These are phyloP conservation scores for Pica pica DNA, from an alignment of 2,113 vertebrate genomes.

Conservation along the genomic window DNA sequence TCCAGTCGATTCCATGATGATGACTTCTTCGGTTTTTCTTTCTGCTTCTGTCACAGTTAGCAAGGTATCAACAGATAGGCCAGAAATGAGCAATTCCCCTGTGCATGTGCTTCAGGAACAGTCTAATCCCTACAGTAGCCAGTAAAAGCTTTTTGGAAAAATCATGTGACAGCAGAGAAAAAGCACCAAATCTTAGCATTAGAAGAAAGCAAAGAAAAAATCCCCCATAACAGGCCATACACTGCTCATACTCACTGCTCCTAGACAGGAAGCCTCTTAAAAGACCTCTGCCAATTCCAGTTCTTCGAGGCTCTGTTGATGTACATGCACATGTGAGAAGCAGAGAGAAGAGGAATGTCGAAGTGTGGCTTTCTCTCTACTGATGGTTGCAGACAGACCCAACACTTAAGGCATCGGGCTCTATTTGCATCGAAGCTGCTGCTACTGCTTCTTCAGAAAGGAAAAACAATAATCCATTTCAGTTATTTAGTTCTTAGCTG, in stretches of 20 bases:
- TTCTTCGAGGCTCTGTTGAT: neutral
- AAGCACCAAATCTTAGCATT: neutral
- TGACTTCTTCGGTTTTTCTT: neutral
- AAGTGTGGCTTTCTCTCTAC: neutral
- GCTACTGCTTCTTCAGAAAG: neutral
- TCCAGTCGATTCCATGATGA: neutral
- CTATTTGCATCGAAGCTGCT: slow-evolving; percentile 7
- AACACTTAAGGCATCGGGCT: neutral
- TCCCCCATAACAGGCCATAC: neutral
- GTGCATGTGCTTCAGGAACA: neutral
- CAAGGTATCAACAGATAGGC: neutral
- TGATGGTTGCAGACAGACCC: neutral
- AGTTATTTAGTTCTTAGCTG: neutral
- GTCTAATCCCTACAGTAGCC: neutral
- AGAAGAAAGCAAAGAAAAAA: slow-evolving; percentile 45
- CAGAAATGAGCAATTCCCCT: neutral
- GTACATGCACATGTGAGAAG: neutral
- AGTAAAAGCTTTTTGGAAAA: slow-evolving; percentile 30
- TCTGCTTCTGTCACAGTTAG: slow-evolving; percentile 11
- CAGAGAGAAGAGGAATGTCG: neutral
- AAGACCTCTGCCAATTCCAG: slow-evolving; percentile 1
- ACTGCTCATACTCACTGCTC: slow-evolving; percentile 15
- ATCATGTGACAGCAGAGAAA: neutral
- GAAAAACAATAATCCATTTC: neutral
- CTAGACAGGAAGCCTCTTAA: slow-evolving; percentile 18